Conservation (phyloP, 2,888 invertebrate genomes). For the Mystacides longicornis region DNA sequence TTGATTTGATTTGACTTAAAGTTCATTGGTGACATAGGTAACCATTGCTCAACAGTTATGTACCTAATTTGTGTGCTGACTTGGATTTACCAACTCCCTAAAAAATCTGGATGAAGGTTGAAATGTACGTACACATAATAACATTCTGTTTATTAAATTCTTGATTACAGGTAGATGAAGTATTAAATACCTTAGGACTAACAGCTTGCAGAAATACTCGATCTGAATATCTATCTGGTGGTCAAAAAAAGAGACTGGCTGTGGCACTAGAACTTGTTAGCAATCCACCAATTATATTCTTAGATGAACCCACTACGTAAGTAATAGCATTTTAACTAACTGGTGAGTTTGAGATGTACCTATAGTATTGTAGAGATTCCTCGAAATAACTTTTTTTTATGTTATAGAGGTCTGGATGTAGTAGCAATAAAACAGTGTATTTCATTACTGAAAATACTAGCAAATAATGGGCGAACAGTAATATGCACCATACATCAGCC, state of each 20-base stretch:
- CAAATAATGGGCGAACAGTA: slow-evolving; percentile 64
- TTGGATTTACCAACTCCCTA: too few species aligned
- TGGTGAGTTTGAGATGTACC: background rate
- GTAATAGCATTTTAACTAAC: slow-evolving; percentile 28
- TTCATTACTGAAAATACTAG: slow-evolving; percentile 58
- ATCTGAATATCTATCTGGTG: slow-evolving; percentile 63
- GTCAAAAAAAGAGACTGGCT: slow-evolving; percentile 68
- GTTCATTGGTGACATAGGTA: too few species aligned
- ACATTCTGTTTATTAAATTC: background rate
- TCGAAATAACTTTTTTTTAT: slow-evolving; percentile 1
- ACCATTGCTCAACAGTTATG: too few species aligned
- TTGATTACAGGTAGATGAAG: slow-evolving; percentile 58
- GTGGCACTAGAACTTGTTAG: slow-evolving; percentile 73
- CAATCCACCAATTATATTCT: slow-evolving; percentile 74
- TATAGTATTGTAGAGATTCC: too few species aligned
- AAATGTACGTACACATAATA: background rate
- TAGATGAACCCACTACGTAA: slow-evolving; percentile 78
- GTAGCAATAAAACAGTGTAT: slow-evolving; percentile 67
- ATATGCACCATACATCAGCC: slow-evolving; percentile 79
- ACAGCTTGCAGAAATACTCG: slow-evolving; percentile 57
- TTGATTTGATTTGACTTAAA: too few species aligned
- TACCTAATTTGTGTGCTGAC: too few species aligned
- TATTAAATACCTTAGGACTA: slow-evolving; percentile 63
- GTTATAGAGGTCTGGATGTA: slow-evolving; percentile 62
- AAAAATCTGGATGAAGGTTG: too few species aligned